phyloP scores from a whole-genome alignment of 1,140 invertebrate genomes.

The Zaprionus tsacasi region DNA sequence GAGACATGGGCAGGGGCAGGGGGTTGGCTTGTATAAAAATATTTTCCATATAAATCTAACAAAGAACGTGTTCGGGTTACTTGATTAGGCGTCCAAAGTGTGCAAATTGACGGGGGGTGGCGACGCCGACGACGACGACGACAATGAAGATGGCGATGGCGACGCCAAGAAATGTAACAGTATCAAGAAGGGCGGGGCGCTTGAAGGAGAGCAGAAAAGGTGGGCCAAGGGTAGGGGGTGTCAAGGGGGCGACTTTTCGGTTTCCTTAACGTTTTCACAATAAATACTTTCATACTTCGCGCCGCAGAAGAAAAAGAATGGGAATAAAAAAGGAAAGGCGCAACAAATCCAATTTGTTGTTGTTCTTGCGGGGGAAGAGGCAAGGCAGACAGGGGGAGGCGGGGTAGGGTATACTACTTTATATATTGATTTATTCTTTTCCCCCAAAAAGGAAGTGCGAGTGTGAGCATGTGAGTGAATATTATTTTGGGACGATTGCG shows the following conservation, averaged over 20 bases:
- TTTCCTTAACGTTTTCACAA: constrained; percentile 71
- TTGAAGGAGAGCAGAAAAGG: background rate
- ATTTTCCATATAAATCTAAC: constrained; percentile 83
- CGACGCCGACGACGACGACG: constrained; percentile 10
- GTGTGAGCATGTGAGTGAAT: constrained; percentile 44
- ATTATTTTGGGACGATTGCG: constrained; percentile 72
- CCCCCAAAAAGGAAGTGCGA: constrained; percentile 45
- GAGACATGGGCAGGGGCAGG: constrained; percentile 6
- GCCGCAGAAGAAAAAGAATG: constrained; percentile 19
- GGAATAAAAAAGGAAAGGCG: constrained; percentile 44
- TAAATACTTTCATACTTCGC: constrained; percentile 47
- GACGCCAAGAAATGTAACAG: constrained; percentile 35
- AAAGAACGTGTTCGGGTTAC: constrained; percentile 81
- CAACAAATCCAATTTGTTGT: constrained; percentile 76
- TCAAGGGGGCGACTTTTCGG: constrained; percentile 47
- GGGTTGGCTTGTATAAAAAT: constrained; percentile 73
- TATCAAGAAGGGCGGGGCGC: constrained; percentile 2
- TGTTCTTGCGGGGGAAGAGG: constrained; percentile 12
- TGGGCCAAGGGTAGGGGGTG: background rate
- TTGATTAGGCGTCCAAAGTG: constrained; percentile 71
- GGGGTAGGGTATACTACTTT: constrained; percentile 26
- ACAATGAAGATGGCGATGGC: constrained; percentile 26
- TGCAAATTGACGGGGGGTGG: constrained; percentile 42
- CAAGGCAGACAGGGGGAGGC: background rate
- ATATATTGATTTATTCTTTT: constrained; percentile 61